Conservation (phyloP, 2,113 vertebrate genomes). For the Mus musculus region DNA sequence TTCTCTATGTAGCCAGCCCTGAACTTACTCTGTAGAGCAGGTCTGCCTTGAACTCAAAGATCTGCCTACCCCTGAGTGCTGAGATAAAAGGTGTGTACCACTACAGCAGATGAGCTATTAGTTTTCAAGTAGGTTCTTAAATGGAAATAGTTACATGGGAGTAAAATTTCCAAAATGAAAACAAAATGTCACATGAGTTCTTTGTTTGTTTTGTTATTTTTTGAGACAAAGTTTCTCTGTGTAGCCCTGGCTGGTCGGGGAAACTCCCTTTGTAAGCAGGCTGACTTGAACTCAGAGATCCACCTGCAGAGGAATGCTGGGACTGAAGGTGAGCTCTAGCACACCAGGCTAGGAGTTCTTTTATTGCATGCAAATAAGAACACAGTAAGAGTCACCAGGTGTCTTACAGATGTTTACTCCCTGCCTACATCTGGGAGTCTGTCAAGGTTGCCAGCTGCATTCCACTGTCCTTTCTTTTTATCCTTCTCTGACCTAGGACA, state of each 20-base stretch:
- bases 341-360: neutral
- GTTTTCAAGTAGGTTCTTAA: constrained; percentile 11
- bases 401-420: neutral
- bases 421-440: neutral
- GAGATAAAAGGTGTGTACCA: neutral
- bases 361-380: constrained; percentile 20
- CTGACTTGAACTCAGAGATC: neutral
- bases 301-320: neutral
- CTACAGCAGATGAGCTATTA: neutral
- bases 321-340: neutral
- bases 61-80: neutral
- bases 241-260: neutral
- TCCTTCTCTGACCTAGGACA: constrained; percentile 16
- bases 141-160: neutral
- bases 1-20: neutral
- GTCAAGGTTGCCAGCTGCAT: neutral
- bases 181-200: neutral
- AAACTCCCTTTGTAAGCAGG: neutral
- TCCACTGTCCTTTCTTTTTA: neutral
- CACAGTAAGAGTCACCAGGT: neutral
- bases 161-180: constrained; percentile 51
- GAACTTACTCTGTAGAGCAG: neutral
- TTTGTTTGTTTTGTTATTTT: neutral
- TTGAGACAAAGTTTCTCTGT: neutral
- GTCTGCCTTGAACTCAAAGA: neutral